Percentiles rank a stretch among this genome's conserved stretches.
These are phyloP conservation scores for Xylocampa areola DNA, from an alignment of 2,888 invertebrate species.

Conservation along the genomic window DNA sequence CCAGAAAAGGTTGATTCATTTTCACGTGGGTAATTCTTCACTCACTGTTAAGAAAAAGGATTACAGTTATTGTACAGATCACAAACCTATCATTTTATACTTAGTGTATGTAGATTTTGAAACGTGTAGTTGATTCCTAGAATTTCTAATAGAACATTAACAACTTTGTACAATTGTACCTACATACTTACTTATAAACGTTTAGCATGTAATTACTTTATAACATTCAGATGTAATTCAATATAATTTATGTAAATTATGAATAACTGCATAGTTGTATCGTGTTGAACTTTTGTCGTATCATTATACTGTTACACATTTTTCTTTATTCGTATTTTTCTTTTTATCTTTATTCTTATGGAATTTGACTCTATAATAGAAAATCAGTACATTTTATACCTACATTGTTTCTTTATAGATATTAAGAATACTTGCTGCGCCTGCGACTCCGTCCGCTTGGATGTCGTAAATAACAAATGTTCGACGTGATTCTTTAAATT, in stretches of 20 bases:
- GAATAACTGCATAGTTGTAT: slow-evolving; percentile 12
- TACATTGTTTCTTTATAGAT: too few relatives aligned
- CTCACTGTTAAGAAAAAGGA: too few relatives aligned
- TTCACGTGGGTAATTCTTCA: too few relatives aligned
- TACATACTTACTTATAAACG: too few relatives aligned
- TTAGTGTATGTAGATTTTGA: slow-evolving; percentile 22
- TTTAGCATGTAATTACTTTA: slow-evolving; percentile 13
- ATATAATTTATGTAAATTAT: slow-evolving; percentile 22
- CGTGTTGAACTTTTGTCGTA: background rate
- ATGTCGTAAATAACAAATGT: too few relatives aligned
- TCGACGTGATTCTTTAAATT: too few relatives aligned
- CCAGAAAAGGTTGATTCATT: too few relatives aligned
- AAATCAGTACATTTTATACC: too few relatives aligned
- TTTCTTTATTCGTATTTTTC: background rate
- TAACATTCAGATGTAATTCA: slow-evolving; percentile 12
- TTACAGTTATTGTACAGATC: too few relatives aligned
- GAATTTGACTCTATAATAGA: background rate
- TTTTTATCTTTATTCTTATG: background rate
- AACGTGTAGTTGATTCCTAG: slow-evolving; percentile 14
- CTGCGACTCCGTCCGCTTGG: too few relatives aligned
- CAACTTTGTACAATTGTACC: slow-evolving; percentile 7
- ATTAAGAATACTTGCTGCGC: too few relatives aligned
- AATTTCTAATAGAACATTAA: slow-evolving; percentile 15
- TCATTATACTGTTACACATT: background rate
- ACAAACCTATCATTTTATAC: too few relatives aligned